These are phyloP conservation scores for Hassar affinis DNA, from an alignment of 2,113 vertebrate genomes.

Conservation along the genomic window DNA sequence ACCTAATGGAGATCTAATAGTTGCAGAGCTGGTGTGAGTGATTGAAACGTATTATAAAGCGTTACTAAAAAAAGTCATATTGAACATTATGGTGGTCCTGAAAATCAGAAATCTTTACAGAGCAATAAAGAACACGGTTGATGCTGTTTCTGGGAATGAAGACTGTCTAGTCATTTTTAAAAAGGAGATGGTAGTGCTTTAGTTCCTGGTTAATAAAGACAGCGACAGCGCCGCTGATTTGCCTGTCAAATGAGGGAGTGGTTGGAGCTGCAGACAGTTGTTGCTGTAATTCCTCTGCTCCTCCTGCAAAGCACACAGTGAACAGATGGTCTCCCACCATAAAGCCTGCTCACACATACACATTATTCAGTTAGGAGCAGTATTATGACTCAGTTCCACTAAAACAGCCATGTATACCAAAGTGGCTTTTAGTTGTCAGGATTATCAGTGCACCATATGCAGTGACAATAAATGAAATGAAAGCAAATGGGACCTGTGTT, in stretches of 20 bases:
- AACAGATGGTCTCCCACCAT: conserved; percentile 70
- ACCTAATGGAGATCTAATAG: neutral
- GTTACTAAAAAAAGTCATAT: neutral
- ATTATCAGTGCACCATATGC: conserved; percentile 5
- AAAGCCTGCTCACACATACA: conserved; percentile 40
- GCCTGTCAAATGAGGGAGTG: conserved; percentile 77
- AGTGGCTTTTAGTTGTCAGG: neutral
- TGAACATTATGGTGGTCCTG: too few relatives aligned
- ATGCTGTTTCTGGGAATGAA: neutral
- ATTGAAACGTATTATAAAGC: neutral
- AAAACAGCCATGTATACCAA: neutral
- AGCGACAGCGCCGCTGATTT: conserved; percentile 66
- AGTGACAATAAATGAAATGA: neutral
- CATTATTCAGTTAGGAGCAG: conserved; percentile 41
- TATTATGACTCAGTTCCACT: conserved; percentile 23
- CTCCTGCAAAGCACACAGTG: conserved; percentile 68
- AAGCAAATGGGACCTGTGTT: neutral
- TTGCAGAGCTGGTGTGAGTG: conserved; percentile 10
- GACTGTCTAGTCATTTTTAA: neutral
- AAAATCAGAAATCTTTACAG: neutral
- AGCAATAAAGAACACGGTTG: too few relatives aligned
- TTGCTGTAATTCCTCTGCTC: conserved; percentile 62
- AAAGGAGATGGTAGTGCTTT: conserved; percentile 31
- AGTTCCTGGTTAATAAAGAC: conserved; percentile 63
- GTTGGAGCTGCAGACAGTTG: conserved; percentile 60